These are phyloP conservation scores for Trachelus tabidus DNA, from an alignment of 2,888 invertebrate genomes.

Conservation along the genomic window DNA sequence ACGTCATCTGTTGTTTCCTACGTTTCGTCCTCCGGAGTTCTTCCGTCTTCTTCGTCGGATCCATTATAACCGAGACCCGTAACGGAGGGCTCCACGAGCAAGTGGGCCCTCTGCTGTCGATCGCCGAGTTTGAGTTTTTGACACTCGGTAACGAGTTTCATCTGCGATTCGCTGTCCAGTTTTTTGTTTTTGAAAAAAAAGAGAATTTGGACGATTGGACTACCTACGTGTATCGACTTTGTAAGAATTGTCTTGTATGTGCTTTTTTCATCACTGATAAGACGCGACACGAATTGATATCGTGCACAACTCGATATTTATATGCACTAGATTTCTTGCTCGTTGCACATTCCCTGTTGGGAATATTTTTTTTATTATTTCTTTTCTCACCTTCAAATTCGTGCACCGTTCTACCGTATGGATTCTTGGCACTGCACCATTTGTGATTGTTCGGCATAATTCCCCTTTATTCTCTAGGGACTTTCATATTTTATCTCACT, in stretches of 20 bases:
- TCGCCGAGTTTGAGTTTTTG: not conserved
- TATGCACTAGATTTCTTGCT: not conserved
- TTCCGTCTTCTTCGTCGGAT: not conserved
- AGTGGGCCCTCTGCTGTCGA: not conserved
- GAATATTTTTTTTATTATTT: not conserved
- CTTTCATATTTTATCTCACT: not conserved
- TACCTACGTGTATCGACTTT: not conserved
- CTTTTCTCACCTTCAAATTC: not conserved
- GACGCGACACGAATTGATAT: not conserved
- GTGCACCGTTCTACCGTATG: not conserved
- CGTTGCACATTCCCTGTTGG: not conserved
- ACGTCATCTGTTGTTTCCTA: not conserved
- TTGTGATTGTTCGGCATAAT: not conserved
- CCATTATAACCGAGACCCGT: not conserved
- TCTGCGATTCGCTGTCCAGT: not conserved
- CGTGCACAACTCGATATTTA: not conserved
- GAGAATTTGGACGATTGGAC: not conserved
- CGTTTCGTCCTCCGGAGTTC: not conserved
- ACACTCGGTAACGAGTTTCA: not conserved
- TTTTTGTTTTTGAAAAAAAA: not conserved
- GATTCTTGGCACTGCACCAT: not conserved
- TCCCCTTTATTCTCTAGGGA: not conserved
- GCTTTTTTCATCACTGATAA: not conserved
- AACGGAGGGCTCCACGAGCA: conserved; percentile 1
- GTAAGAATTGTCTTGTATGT: not conserved